A percentile compares a stretch with the other conserved stretches of the same genome.
These are phyloP conservation scores for Stomatorhinus ivindoensis DNA, from an alignment of 2,113 vertebrate genomes.

Conservation along the genomic window DNA sequence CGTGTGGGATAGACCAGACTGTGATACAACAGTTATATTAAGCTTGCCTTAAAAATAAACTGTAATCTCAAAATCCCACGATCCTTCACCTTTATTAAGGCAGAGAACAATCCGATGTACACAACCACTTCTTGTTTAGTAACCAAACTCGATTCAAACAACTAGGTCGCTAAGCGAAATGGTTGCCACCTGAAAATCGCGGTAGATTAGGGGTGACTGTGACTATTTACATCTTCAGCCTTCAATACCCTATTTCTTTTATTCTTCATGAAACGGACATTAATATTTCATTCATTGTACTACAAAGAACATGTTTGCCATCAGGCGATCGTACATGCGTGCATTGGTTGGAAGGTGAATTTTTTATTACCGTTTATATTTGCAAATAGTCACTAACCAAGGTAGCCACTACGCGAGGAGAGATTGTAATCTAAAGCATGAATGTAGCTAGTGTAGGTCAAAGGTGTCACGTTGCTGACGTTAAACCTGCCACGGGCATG, in stretches of 20 bases:
- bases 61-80: background rate
- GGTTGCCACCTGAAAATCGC: background rate
- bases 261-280: background rate
- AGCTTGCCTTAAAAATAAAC: slow-evolving; percentile 12
- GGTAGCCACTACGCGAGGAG: background rate
- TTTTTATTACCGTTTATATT: background rate
- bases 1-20: background rate
- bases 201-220: background rate
- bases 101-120: background rate
- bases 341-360: background rate
- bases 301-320: background rate
- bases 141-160: background rate
- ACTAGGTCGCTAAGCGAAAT: background rate
- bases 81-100: background rate
- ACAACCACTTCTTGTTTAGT: background rate
- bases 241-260: background rate
- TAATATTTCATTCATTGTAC: background rate
- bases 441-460: background rate
- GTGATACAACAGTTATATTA: background rate
- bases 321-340: background rate
- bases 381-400: background rate
- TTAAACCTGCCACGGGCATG: background rate
- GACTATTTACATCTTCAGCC: background rate
- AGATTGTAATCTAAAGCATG: background rate
- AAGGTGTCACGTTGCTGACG: background rate